Base-by-base conservation (phyloP, 2,797 vertebrate genomes). In the Characodon lateralis region DNA sequence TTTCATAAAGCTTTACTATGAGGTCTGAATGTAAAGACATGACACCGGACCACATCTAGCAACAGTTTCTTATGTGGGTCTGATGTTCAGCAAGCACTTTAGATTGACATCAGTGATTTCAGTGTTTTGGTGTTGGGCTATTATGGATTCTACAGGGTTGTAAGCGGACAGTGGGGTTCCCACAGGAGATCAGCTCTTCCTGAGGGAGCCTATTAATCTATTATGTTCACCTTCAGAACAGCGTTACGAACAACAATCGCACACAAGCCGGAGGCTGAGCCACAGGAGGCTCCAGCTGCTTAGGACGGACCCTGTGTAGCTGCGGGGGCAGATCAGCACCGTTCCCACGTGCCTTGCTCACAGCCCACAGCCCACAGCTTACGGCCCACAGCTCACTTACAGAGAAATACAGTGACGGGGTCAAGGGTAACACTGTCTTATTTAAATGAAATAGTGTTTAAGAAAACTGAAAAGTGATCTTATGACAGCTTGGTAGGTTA, bases 131-230 rank as follows among this genome's bases (percentile, higher is more conserved):
- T 71, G 1, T 46, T 10, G 71, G 75, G 76, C 77, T 75, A 59
- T 81, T 71, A 72, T 39, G 63, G 69, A 72, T 75, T 86, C 81
- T 63, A 7, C 75, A 56, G 78, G 78, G 72, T 77, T 68, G 39
- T 28, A 77, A 78, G 83, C 65, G 0, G 73, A 61, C 85, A 66
- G 81, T 81, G 78, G 39, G 73, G 79, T 76, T 86, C 89, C 89
- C 89, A 69, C 66, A 28, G 87, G 93, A 87, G 79, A 53, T 77
- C 73, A 0, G 50, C 14, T 66, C 70, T 61, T 88, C 91, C 92
- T 80, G 43, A 51, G 90, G 91, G 91, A 92, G 80, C 83, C 89
- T 74, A 90, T 93, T 92, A 92, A 92, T 89, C 90, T 88, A 87
- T 93, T 89, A 91, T 92, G 89, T 89, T 78, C 87, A 74, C 68